phyloP scores from a whole-genome alignment of 2,113 vertebrate genomes.

The Pimephales promelas region DNA sequence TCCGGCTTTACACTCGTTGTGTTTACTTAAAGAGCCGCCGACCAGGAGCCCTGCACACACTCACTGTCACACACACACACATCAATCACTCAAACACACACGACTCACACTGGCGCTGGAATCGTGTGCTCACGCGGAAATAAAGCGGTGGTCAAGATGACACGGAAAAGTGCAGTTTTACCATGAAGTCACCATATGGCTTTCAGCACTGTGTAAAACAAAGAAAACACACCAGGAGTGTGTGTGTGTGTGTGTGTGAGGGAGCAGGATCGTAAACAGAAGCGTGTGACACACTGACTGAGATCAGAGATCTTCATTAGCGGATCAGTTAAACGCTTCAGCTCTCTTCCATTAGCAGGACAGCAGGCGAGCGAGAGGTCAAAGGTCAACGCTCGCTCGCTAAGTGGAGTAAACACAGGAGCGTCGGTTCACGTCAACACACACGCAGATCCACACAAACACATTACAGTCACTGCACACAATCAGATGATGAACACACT shows the following conservation, averaged over 20 bases:
- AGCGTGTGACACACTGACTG: too few species aligned
- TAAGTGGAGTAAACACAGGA: conserved; percentile 59
- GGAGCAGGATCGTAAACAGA: too few species aligned
- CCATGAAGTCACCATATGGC: too few species aligned
- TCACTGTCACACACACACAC: conserved; percentile 19
- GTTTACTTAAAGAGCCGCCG: conserved; percentile 89
- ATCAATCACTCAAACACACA: too few species aligned
- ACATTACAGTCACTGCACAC: not conserved
- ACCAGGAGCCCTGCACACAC: conserved; percentile 62
- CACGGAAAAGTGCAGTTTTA: too few species aligned
- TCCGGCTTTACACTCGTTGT: conserved; percentile 68
- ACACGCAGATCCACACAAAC: conserved; percentile 40
- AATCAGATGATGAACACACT: not conserved
- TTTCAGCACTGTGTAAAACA: too few species aligned
- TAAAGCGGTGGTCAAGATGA: too few species aligned
- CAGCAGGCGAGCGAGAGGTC: conserved; percentile 3
- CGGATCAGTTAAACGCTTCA: not conserved
- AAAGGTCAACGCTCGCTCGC: conserved; percentile 21
- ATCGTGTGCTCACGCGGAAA: too few species aligned
- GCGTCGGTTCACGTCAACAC: conserved; percentile 48
- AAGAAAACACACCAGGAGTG: too few species aligned
- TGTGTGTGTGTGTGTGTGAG: too few species aligned
- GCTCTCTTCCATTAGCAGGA: conserved; percentile 53
- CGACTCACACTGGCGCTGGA: too few species aligned
- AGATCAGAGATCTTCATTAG: not conserved